Evolutionary conservation across 2,113 vertebrate genomes (phyloP).

Genomic region (Tor tambroides): DNA sequence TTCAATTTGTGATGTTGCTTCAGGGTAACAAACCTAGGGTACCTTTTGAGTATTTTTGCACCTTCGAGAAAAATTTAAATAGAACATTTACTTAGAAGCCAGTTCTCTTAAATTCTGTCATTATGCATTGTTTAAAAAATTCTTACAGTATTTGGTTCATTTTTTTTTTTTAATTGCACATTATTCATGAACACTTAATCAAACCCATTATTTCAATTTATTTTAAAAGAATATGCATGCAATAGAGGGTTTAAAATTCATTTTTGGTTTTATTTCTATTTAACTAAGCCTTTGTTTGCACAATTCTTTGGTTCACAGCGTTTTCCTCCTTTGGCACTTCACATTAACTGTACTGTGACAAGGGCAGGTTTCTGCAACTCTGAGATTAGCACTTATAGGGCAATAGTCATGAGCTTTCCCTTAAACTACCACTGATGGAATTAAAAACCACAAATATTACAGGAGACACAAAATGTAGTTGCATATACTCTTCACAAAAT

Average conservation of each 20-base stretch:
- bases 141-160: neutral
- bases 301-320: neutral
- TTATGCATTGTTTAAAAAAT: neutral
- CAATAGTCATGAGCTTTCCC: neutral
- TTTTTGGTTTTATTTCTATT: neutral
- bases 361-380: conserved; percentile 1
- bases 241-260: neutral
- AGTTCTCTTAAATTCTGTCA: neutral
- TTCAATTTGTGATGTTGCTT: neutral
- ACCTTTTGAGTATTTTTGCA: neutral
- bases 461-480: too few species aligned
- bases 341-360: neutral
- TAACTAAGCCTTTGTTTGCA: neutral
- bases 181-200: neutral
- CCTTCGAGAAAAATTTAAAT: neutral
- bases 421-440: neutral
- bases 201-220: neutral
- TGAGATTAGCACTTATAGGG: conserved; percentile 4
- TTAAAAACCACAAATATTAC: neutral
- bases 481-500: neutral
- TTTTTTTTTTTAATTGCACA: neutral
- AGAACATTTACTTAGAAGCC: neutral
- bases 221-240: neutral
- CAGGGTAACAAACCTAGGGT: neutral
- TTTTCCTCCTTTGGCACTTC: neutral